Evolutionary conservation across 2,113 vertebrate genomes (phyloP), one percentile per base, ranked within the genome.

Genomic region (Mustela nigripes): DNA sequence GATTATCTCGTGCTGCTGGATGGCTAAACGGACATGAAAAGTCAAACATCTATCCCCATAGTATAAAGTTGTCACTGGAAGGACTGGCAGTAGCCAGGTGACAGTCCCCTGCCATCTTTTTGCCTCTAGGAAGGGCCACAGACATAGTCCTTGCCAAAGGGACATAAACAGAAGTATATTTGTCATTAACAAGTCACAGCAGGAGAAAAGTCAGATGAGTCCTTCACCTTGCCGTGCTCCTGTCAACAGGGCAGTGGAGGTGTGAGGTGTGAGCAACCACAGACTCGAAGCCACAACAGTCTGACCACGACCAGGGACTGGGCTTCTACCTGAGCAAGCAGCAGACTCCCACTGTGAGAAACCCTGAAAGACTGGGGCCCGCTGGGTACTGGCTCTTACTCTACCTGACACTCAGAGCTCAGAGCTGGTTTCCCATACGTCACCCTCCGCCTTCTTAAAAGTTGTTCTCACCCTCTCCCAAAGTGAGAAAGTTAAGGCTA

Each of bases 201-300:
- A 87, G 76, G 26, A 21, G 8, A 74, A 81, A 11, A 2, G 5
- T 4, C 0, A 31, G 14, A 82, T 31, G 14, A 10, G 4, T 22
- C 7, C 18, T 16, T 45, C n/a, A 12, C 2, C 0, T 7, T 33
- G 8, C 7, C 12, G 5, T 81, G 33, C 36, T 2, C 62, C 2
- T 65, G 11, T 5, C 4, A 2, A 0, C 5, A 3, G 24, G 31
- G 16, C 14, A 36, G 22, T 5, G 12, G 39, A 73, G 50, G 18
- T 42, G 11, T 19, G n/a, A 60, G 48, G 21, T 2, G 33, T 11
- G 18, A n/a, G 65, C 18, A 26, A 31, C 18, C n/a, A 4, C 6
- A 0, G 19, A 4, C 7, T 58, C 31, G 56, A 60, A 58, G 33
- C 11, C 5, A 16, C 0, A 11, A 0, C 0, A 22, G 2, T 53